phyloP scores from a whole-genome alignment of 2,888 invertebrate genomes.

The Euzophera pinguis region DNA sequence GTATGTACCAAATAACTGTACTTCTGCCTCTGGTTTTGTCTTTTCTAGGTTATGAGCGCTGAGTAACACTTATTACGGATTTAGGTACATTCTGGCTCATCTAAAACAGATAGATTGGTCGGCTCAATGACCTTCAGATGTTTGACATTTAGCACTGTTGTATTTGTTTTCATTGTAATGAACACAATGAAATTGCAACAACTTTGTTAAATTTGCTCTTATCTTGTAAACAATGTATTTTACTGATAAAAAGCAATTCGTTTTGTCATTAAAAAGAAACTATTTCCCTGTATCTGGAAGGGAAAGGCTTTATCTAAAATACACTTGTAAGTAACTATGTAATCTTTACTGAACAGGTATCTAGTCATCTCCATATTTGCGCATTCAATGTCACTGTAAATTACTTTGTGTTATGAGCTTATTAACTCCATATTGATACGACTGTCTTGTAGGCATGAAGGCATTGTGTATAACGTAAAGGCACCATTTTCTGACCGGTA shows the following conservation, averaged over 20 bases:
- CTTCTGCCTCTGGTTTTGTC: constrained; percentile 32
- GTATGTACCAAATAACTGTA: constrained; percentile 79
- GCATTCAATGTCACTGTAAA: not conserved
- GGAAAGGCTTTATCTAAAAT: not conserved
- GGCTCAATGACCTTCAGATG: constrained; percentile 32
- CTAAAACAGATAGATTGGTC: not conserved
- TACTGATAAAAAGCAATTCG: not conserved
- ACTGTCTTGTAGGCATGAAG: too few relatives aligned
- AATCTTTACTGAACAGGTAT: not conserved
- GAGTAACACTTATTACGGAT: constrained; percentile 9
- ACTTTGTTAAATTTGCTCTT: not conserved
- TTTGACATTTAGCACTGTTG: constrained; percentile 19
- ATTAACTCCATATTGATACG: not conserved
- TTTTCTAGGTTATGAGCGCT: constrained; percentile 63
- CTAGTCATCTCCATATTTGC: not conserved
- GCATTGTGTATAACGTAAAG: too few relatives aligned
- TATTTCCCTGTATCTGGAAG: not conserved
- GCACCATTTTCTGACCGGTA: too few relatives aligned
- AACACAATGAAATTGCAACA: not conserved
- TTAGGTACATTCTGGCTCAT: not conserved
- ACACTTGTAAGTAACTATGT: not conserved
- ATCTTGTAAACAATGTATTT: not conserved
- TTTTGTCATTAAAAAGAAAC: not conserved
- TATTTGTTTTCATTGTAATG: constrained; percentile 18
- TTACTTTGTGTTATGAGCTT: not conserved